phyloP scores from a whole-genome alignment of 2,888 invertebrate species.

The Hypolimnas misippus region DNA sequence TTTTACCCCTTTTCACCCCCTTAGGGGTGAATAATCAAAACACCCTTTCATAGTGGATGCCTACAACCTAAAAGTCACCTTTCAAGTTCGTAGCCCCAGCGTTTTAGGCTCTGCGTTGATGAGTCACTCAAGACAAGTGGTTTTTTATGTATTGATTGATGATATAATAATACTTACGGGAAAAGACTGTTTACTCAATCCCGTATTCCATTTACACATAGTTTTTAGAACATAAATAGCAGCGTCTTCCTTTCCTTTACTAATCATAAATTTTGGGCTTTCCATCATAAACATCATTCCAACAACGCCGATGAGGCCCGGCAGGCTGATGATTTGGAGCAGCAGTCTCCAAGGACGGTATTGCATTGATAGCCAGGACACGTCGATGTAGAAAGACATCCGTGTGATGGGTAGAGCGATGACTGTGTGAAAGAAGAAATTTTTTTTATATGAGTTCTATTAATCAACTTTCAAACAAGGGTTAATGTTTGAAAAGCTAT shows the following conservation, averaged over 20 bases:
- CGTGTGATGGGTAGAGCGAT: slow-evolving; percentile 63
- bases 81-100: too few relatives aligned
- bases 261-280: slow-evolving; percentile 90
- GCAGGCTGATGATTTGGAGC: slow-evolving; percentile 85
- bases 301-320: slow-evolving; percentile 85
- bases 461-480: too few relatives aligned
- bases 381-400: slow-evolving; percentile 60
- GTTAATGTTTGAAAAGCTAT: too few relatives aligned
- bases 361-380: slow-evolving; percentile 69
- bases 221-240: slow-evolving; percentile 73
- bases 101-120: too few relatives aligned
- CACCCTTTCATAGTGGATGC: too few relatives aligned
- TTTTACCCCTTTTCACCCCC: too few relatives aligned
- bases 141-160: too few relatives aligned
- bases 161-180: too few relatives aligned
- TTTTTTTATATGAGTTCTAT: neutral
- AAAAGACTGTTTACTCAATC: slow-evolving; percentile 49
- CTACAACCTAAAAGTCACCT: too few relatives aligned
- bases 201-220: slow-evolving; percentile 59
- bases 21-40: too few relatives aligned
- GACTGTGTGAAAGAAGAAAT: slow-evolving; percentile 47
- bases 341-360: slow-evolving; percentile 90
- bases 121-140: too few relatives aligned
- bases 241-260: slow-evolving; percentile 82
- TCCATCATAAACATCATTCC: slow-evolving; percentile 85